Evolutionary conservation across 2,797 vertebrate genomes (phyloP), one percentile per base, ranked within the genome.

Genomic region (Pseudopleuronectes americanus): DNA sequence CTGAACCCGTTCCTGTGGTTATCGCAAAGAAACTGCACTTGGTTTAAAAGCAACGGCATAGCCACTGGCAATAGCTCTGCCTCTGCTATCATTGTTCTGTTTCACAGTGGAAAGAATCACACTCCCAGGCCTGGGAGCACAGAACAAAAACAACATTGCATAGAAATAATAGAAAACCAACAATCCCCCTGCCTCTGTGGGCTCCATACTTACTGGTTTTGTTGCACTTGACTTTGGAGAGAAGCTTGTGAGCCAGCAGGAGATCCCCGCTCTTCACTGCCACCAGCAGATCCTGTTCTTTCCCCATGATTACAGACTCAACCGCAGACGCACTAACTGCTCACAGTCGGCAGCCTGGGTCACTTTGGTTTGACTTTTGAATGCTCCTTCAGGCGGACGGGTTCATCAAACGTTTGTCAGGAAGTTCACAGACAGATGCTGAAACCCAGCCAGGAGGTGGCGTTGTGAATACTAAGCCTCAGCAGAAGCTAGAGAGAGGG

Each of bases 201-300:
- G 57, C n/a, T 23, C 23, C 21, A 51, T 73, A 94, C 94, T 94
- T 81, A 95, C 94, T 95, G 71, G 85, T 92, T 90, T 92, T 92
- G 88, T 85, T 94, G 92, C 89, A 89, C 90, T 94, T 94, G 85
- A 93, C 89, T 87, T 94, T 95, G 71, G 92, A 87, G 64, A 95
- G 90, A 1, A 95, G 93, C 71, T 93, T 95, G 84, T 95, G 91
- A 5, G 90, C 90, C 70, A 89, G 81, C 24, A 92, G 88, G 63
- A 94, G 88, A 83, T 95, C 93, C 71, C 94, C 93, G 16, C 81
- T 93, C 91, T 95, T 95, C 86, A 93, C 94, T 0, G 94, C 94
- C 80, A 90, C 88, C 74, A 95, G 89, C 53, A 95, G 90, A 58
- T 95, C 94, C 82, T 94, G 94, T 78, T 95, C 94, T 66, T 94